Evolutionary conservation across 2,113 vertebrate genomes (phyloP).

Genomic region (Austrofundulus limnaeus): DNA sequence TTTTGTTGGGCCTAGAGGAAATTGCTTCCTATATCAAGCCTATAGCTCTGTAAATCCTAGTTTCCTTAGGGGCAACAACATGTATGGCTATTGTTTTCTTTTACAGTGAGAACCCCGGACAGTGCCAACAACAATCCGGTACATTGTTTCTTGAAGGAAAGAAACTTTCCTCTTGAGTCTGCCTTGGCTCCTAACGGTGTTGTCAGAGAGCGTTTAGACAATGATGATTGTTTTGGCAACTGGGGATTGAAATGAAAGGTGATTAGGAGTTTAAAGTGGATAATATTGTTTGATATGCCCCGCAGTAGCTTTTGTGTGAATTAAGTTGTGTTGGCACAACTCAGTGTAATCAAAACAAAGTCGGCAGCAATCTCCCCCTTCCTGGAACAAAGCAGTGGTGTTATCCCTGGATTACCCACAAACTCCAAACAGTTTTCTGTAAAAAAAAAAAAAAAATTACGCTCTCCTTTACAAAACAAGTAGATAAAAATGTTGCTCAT

Average conservation of each 20-base stretch:
- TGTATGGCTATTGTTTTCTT: conserved; percentile 44
- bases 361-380: neutral
- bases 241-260: neutral
- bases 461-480: too few species aligned
- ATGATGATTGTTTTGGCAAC: conserved; percentile 16
- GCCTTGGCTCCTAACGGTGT: neutral
- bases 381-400: neutral
- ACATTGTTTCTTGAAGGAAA: conserved; percentile 43
- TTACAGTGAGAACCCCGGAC: conserved; percentile 9
- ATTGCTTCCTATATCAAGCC: conserved; percentile 7
- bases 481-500: too few species aligned
- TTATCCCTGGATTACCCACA: too few species aligned
- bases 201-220: neutral
- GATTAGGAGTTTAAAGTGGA: neutral
- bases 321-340: neutral
- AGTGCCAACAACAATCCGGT: conserved; percentile 22
- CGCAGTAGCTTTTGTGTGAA: neutral
- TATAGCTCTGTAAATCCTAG: neutral
- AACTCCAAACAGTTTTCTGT: too few species aligned
- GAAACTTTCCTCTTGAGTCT: conserved; percentile 21
- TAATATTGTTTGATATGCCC: neutral
- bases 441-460: too few species aligned
- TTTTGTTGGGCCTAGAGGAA: conserved; percentile 29
- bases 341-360: conserved; percentile 10
- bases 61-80: conserved; percentile 28